phyloP scores from a whole-genome alignment of 2,797 vertebrate species.

The Loriculus beryllinus region DNA sequence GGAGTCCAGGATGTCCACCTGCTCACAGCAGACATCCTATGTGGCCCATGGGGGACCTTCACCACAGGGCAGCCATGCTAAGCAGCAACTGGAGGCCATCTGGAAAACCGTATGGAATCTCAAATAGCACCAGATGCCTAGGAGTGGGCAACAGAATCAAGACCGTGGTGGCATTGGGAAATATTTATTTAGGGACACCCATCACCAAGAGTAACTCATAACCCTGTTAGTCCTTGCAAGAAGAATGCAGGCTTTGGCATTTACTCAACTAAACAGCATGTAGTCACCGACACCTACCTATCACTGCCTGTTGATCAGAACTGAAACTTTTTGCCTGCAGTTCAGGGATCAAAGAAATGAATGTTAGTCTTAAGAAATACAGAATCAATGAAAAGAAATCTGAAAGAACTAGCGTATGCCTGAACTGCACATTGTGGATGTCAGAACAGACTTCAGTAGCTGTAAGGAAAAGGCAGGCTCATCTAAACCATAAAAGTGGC shows the following conservation, averaged over 20 bases:
- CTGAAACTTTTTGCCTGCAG: neutral
- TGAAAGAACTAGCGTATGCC: neutral
- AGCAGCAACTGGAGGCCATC: neutral
- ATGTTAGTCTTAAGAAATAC: neutral
- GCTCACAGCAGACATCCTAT: neutral
- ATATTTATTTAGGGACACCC: neutral
- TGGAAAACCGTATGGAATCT: neutral
- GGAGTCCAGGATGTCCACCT: neutral
- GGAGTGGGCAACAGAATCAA: neutral
- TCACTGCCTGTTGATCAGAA: neutral
- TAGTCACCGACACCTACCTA: neutral
- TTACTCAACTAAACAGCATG: neutral
- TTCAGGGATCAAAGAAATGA: neutral
- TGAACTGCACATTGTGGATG: neutral
- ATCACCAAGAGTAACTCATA: neutral
- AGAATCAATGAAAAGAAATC: neutral
- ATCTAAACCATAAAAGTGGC: neutral
- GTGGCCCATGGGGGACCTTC: neutral
- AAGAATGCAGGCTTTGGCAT: neutral
- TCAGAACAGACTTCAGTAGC: neutral
- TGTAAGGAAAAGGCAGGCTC: neutral
- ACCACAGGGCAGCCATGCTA: neutral
- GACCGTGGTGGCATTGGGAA: neutral
- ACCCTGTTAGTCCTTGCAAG: neutral
- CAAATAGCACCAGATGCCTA: neutral